phyloP scores from a whole-genome alignment of 2,797 vertebrate genomes.

The Enteromius fasciolatus region DNA sequence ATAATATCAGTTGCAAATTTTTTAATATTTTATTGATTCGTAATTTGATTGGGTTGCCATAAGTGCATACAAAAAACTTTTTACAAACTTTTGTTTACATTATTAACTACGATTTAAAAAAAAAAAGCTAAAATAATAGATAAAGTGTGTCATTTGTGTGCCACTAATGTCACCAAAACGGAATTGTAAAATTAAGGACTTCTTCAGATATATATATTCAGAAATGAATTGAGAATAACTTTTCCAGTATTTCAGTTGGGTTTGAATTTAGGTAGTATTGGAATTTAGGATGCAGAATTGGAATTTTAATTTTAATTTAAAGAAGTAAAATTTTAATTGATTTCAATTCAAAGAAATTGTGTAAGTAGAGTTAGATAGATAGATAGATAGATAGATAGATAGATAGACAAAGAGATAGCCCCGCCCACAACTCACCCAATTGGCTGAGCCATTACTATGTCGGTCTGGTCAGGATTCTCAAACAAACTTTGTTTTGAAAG shows the following conservation, averaged over 20 bases:
- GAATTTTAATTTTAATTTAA: not conserved
- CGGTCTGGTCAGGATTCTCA: not conserved
- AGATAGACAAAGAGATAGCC: not conserved
- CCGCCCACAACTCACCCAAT: not conserved
- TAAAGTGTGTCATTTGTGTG: not conserved
- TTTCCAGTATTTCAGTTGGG: not conserved
- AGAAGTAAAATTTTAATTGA: not conserved
- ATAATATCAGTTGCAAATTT: not conserved
- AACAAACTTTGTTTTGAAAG: not conserved
- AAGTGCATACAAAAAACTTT: not conserved
- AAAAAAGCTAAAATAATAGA: too few species aligned
- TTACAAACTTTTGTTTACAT: not conserved
- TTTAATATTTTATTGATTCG: not conserved
- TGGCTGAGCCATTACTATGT: not conserved
- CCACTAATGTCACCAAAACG: not conserved
- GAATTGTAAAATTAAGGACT: not conserved
- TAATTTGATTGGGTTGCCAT: not conserved
- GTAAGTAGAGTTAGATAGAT: too few species aligned
- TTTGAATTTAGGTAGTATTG: not conserved
- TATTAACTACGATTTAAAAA: not conserved
- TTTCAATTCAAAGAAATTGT: not conserved
- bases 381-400: not conserved
- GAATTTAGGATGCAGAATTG: not conserved
- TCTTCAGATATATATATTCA: not conserved
- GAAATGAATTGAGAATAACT: not conserved